A percentile compares a stretch with the other conserved stretches of the same genome.
These are phyloP conservation scores for Cephalopholis sonnerati DNA, from an alignment of 2,113 vertebrate species.

Conservation along the genomic window DNA sequence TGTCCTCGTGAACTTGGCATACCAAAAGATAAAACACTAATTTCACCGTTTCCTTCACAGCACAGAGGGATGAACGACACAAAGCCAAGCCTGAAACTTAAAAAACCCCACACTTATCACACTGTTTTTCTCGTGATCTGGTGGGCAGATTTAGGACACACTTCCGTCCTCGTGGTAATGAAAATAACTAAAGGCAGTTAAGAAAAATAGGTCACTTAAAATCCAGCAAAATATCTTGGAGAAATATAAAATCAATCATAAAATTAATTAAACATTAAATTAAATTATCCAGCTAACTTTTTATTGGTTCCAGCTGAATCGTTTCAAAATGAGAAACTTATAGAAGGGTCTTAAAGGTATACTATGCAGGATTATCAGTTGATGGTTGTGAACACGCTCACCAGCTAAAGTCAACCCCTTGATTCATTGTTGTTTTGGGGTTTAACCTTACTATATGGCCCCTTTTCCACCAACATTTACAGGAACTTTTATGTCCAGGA, in stretches of 20 bases:
- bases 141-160: constrained; percentile 27
- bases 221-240: constrained; percentile 2
- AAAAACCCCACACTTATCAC: constrained; percentile 31
- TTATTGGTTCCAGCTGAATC: neutral
- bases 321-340: neutral
- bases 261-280: no score
- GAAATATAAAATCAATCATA: neutral
- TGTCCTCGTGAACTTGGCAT: constrained; percentile 74
- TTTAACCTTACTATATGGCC: no score
- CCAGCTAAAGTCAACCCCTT: no score
- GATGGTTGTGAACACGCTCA: no score
- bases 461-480: no score
- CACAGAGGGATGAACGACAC: constrained; percentile 41
- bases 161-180: neutral
- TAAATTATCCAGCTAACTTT: no score
- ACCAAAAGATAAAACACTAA: constrained; percentile 63
- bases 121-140: constrained; percentile 41
- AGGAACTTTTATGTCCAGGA: no score
- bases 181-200: neutral
- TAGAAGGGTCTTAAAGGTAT: neutral
- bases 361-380: no score
- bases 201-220: neutral
- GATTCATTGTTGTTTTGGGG: no score
- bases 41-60: constrained; percentile 59
- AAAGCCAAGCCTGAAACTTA: constrained; percentile 52